Evolutionary conservation across 2,797 vertebrate species (phyloP).

Genomic region (Taeniopygia guttata): DNA sequence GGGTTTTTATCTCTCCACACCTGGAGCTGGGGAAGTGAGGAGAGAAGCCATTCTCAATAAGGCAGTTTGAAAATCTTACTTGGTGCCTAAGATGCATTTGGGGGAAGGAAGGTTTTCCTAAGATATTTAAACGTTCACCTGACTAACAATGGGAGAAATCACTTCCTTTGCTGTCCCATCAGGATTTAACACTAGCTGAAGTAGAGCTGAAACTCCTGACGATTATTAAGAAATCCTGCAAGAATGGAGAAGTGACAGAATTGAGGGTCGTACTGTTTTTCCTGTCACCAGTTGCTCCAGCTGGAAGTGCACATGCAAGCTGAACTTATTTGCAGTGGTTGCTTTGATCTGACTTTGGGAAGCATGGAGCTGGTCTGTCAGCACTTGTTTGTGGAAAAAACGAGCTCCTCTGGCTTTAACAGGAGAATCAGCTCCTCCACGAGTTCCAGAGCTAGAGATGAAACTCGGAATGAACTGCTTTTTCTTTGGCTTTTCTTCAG

Average conservation of each 20-base stretch:
- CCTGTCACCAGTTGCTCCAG: neutral
- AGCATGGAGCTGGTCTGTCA: neutral
- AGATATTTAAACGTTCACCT: neutral
- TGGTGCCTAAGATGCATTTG: neutral
- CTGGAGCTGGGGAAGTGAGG: neutral
- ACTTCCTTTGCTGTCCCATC: neutral
- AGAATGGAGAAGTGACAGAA: neutral
- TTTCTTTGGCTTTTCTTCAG: neutral
- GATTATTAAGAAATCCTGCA: neutral
- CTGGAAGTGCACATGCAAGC: neutral
- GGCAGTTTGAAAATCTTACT: neutral
- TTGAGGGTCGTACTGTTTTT: fast-evolving
- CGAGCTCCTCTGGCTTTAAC: neutral
- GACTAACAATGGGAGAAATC: neutral
- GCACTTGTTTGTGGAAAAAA: neutral
- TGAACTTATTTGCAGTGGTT: neutral
- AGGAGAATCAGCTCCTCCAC: neutral
- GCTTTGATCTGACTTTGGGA: neutral
- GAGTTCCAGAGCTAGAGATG: neutral
- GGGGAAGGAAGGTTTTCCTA: neutral
- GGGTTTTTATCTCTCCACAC: neutral
- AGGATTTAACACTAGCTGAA: neutral
- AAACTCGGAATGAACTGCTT: neutral
- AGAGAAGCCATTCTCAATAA: neutral
- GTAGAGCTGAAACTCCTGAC: neutral